phyloP scores from a whole-genome alignment of 2,113 vertebrate species.

The Brienomyrus brachyistius region DNA sequence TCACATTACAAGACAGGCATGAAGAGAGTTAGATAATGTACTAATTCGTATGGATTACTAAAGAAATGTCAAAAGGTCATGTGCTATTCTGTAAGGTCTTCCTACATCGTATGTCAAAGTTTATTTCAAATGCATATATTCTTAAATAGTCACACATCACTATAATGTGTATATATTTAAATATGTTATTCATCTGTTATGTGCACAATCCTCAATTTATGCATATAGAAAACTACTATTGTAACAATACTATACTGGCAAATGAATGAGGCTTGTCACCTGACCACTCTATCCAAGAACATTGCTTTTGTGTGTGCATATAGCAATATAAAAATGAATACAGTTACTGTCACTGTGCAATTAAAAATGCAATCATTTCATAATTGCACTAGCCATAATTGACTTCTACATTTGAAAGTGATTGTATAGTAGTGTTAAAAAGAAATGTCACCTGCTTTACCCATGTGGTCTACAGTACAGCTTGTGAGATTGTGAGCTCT shows the following conservation, averaged over 20 bases:
- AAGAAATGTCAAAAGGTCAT: not conserved
- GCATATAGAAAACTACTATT: not conserved
- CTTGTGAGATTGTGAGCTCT: not conserved
- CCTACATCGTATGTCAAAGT: no score
- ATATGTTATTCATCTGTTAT: not conserved
- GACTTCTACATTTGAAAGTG: not conserved
- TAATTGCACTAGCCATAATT: not conserved
- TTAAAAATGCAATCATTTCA: not conserved
- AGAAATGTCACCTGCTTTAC: not conserved
- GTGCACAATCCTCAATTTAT: not conserved
- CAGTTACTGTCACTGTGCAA: not conserved
- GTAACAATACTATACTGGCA: not conserved
- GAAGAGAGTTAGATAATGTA: not conserved
- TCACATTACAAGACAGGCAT: not conserved
- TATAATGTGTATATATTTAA: not conserved
- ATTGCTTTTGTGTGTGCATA: not conserved
- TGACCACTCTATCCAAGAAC: not conserved
- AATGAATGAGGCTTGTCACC: not conserved
- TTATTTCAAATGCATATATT: no score
- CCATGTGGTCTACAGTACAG: not conserved
- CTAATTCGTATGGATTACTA: not conserved
- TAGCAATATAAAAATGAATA: not conserved
- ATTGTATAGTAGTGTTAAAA: not conserved
- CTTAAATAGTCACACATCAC: no score
- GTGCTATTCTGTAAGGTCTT: not conserved